Evolutionary conservation across 2,888 invertebrate genomes (phyloP), one percentile per base, ranked within the genome.

Genomic region (Habrosyne pyritoides): DNA sequence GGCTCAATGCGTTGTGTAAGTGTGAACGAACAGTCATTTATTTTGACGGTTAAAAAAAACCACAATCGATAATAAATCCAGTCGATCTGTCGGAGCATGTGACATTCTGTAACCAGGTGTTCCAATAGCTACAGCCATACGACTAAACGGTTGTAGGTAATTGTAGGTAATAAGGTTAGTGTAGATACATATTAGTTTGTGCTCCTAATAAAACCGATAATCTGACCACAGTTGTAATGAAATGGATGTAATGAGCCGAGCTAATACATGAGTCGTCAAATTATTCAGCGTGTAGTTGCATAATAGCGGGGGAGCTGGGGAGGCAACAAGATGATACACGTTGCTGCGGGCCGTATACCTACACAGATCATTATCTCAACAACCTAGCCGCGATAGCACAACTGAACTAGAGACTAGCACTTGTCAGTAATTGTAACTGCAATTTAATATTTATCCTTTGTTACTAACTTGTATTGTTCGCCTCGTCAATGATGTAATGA

Each of bases 341-440:
- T 18, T 42, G 18, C 18, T 18, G 36, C 36, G 18, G 42, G 18
- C 2, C 42, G 18, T 42, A 18, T 18, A 36, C 36, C 36, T 42
- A 42, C 42, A 42, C 42, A 18, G 42, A 42, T 49, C 10, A 49
- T 14, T 49, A 49, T 26, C 26, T 21, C n/a, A 10, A 49, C 49
- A 49, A 28, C 18, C 8, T 5, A 21, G 21, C 5, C 30, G n/a
- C 21, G 30, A 30, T 30, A 50, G 50, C 12, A 30, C 21, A 50
- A 30, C 21, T 36, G 14, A 51, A 30, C 36, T 26, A 21, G 52
- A 55, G 24, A 47, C 53, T 46, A 60, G 62, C 66, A 61, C 63
- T 61, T 64, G 62, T 57, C 48, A 30, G 50, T 58, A 55, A 60
- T 56, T 57, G 53, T 52, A 52, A 50, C 56, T 36, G 54, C 49